Evolutionary conservation across 2,888 invertebrate genomes (phyloP).

Genomic region (Isotomurus palustris): DNA sequence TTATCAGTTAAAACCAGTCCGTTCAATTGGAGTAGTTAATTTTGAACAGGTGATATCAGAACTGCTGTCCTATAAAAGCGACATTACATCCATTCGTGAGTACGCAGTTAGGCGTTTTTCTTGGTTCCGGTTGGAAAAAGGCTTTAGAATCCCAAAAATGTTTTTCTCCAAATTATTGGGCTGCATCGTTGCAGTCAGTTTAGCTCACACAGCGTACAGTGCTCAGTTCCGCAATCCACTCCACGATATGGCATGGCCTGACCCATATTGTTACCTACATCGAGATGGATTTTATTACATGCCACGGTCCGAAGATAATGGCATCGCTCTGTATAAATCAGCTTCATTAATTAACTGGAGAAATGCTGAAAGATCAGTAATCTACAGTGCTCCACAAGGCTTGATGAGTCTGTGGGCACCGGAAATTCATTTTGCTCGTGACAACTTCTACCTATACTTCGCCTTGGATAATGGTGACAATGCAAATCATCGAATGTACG

Average conservation of each 20-base stretch:
- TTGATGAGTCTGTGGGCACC: slow-evolving; percentile 32
- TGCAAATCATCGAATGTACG: slow-evolving; percentile 42
- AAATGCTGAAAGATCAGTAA: slow-evolving; percentile 22
- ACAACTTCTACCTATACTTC: slow-evolving; percentile 33
- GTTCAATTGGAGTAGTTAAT: too few relatives aligned
- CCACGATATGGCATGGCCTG: slow-evolving; percentile 26
- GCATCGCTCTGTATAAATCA: slow-evolving; percentile 31
- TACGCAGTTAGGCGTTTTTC: too few relatives aligned
- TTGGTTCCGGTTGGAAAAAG: too few relatives aligned
- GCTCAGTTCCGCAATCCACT: slow-evolving; percentile 26
- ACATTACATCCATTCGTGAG: too few relatives aligned
- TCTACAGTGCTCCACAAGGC: slow-evolving; percentile 27
- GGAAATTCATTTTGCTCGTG: slow-evolving; percentile 29
- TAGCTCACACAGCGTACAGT: too few relatives aligned
- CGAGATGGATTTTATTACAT: slow-evolving; percentile 36
- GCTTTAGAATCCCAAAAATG: too few relatives aligned
- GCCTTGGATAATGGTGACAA: slow-evolving; percentile 38
- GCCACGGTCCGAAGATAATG: slow-evolving; percentile 32
- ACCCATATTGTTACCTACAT: slow-evolving; percentile 27
- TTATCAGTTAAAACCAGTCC: too few relatives aligned
- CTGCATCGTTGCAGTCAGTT: too few relatives aligned
- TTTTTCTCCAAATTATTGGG: too few relatives aligned
- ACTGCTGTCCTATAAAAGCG: too few relatives aligned
- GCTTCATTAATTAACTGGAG: slow-evolving; percentile 28
- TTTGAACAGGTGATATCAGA: too few relatives aligned